Percentiles rank a stretch among this genome's conserved stretches.
phyloP scores from a whole-genome alignment of 2,797 vertebrate species.

The Onychomys leucogaster region DNA sequence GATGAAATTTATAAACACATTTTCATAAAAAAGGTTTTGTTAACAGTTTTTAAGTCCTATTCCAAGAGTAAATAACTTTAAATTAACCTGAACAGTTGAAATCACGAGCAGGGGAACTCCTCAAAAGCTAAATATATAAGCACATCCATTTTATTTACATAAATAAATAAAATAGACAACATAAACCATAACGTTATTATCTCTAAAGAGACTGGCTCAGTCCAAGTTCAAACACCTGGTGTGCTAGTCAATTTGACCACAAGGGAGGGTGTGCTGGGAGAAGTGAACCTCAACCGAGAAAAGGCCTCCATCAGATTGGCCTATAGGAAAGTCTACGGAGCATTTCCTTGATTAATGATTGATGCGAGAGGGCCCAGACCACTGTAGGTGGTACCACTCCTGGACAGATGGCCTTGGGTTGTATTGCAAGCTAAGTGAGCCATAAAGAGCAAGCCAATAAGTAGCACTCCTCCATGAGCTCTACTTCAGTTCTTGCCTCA shows the following conservation, averaged over 20 bases:
- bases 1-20: slow-evolving; percentile 41
- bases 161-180: neutral
- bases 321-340: neutral
- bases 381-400: neutral
- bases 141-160: neutral
- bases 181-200: neutral
- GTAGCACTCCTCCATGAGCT: neutral
- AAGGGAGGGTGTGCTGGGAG: neutral
- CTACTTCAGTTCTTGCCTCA: neutral
- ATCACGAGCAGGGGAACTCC: neutral
- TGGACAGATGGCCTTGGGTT: neutral
- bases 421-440: neutral
- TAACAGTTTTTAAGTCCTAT: neutral
- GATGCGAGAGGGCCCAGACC: neutral
- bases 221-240: neutral
- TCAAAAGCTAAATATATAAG: neutral
- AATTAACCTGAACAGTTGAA: slow-evolving; percentile 1
- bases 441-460: neutral
- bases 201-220: slow-evolving; percentile 8
- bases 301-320: too few relatives aligned
- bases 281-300: neutral
- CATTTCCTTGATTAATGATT: neutral
- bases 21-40: slow-evolving; percentile 32
- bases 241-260: neutral
- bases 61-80: slow-evolving; percentile 21